These are phyloP conservation scores for Cydia strobilella DNA, from an alignment of 1,140 invertebrate species.

Conservation along the genomic window DNA sequence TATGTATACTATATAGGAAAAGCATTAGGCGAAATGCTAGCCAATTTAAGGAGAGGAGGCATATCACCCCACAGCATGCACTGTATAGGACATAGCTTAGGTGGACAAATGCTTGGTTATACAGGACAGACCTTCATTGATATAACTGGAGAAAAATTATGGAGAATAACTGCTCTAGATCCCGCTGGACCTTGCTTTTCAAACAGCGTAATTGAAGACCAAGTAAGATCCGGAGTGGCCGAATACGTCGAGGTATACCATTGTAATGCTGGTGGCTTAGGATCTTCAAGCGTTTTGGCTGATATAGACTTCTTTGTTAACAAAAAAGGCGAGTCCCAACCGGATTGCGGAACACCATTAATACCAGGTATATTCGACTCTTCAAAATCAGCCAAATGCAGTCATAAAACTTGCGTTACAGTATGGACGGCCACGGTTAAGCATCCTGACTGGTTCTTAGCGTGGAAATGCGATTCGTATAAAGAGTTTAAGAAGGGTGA, in stretches of 20 bases:
- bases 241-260: slow-evolving; percentile 89
- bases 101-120: slow-evolving; percentile 79
- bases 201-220: slow-evolving; percentile 76
- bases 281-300: slow-evolving; percentile 81
- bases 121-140: slow-evolving; percentile 74
- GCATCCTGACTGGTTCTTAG: slow-evolving; percentile 62
- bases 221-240: slow-evolving; percentile 81
- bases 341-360: slow-evolving; percentile 78
- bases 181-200: slow-evolving; percentile 86
- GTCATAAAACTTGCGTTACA: slow-evolving; percentile 83
- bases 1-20: slow-evolving; percentile 72
- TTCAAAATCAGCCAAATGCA: slow-evolving; percentile 80
- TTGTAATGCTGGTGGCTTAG: slow-evolving; percentile 87
- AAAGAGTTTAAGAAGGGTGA: slow-evolving; percentile 58
- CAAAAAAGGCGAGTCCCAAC: slow-evolving; percentile 82
- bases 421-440: slow-evolving; percentile 83
- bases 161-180: slow-evolving; percentile 85
- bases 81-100: slow-evolving; percentile 77
- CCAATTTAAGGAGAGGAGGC: slow-evolving; percentile 52
- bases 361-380: slow-evolving; percentile 70
- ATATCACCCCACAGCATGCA: slow-evolving; percentile 65
- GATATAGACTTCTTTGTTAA: slow-evolving; percentile 92
- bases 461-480: slow-evolving; percentile 66
- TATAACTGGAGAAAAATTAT: slow-evolving; percentile 62
- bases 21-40: slow-evolving; percentile 58